These are phyloP conservation scores for Caenorhabditis parvicauda DNA, from an alignment of 2,888 invertebrate species.

Conservation along the genomic window DNA sequence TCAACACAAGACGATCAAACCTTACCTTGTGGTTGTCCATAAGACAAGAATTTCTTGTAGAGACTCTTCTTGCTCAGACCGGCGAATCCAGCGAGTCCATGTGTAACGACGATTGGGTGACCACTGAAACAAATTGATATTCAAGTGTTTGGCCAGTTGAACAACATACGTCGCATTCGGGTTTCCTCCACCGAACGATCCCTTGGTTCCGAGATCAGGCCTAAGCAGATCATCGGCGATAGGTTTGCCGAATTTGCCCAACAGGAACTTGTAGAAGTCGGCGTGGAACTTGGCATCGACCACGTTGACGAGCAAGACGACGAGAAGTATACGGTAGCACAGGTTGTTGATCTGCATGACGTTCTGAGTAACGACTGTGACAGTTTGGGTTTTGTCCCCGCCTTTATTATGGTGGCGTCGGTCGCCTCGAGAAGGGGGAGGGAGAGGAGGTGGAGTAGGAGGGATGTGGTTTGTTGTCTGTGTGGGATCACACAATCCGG, in stretches of 20 bases:
- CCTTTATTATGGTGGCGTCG: no score
- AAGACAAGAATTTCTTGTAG: conserved; percentile 24
- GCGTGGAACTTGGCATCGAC: conserved; percentile 16
- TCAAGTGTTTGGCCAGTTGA: background rate
- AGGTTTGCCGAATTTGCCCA: conserved; percentile 25
- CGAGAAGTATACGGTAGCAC: no score
- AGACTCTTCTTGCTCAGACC: conserved; percentile 24
- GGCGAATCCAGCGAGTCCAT: conserved; percentile 26
- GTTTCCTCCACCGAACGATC: conserved; percentile 27
- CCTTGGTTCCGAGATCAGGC: conserved; percentile 21
- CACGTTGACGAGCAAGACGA: background rate
- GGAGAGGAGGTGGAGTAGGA: no score
- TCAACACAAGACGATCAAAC: no score
- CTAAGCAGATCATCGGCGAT: conserved; percentile 25
- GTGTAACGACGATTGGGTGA: conserved; percentile 22
- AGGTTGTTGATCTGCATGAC: no score
- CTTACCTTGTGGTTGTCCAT: conserved; percentile 30
- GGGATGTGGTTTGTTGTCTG: no score
- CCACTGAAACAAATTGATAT: conserved; percentile 11
- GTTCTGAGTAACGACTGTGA: no score
- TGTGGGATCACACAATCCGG: no score
- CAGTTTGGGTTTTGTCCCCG: no score
- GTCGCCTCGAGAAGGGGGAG: no score
- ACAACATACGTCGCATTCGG: conserved; percentile 27
- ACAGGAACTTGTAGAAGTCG: conserved; percentile 20